Conservation (phyloP, 2,113 vertebrate species). For the Spilogale gracilis region DNA sequence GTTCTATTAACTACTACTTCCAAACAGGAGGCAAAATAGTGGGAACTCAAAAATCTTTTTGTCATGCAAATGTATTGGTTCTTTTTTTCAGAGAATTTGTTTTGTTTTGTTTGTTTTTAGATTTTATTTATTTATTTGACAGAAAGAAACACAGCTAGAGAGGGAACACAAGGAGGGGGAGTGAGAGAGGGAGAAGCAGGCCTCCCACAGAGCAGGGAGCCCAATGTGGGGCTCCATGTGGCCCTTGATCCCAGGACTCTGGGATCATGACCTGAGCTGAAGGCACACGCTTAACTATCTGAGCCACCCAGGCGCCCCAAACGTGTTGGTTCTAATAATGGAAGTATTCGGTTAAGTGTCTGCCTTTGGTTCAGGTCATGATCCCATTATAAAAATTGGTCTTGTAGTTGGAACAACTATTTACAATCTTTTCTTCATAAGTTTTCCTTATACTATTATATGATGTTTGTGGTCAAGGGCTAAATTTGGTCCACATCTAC, state of each 20-base stretch:
- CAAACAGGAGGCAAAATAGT: slow-evolving; percentile 40
- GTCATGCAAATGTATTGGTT: slow-evolving; percentile 14
- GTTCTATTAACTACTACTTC: slow-evolving; percentile 47
- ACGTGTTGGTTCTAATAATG: slow-evolving; percentile 16
- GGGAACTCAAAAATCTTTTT: slow-evolving; percentile 47
- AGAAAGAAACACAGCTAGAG: too few species aligned
- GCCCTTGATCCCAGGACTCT: too few species aligned
- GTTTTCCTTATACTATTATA: background rate
- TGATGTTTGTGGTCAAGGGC: slow-evolving; percentile 24
- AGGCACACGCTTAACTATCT: too few species aligned
- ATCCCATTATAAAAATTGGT: slow-evolving; percentile 12
- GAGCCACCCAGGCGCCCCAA: background rate
- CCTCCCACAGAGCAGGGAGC: too few species aligned
- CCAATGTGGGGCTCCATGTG: too few species aligned
- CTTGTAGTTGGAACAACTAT: slow-evolving; percentile 1
- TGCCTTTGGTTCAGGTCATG: too few species aligned
- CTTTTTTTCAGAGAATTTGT: background rate
- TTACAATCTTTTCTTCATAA: slow-evolving; percentile 63
- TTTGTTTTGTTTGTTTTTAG: too few species aligned
- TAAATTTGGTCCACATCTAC: slow-evolving; percentile 36
- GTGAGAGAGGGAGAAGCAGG: too few species aligned
- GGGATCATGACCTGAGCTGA: too few species aligned
- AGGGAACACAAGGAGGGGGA: too few species aligned
- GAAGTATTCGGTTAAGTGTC: background rate
- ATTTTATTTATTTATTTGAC: too few species aligned